These are phyloP conservation scores for Harpegnathos saltator DNA, from an alignment of 1,140 invertebrate species.

Conservation along the genomic window DNA sequence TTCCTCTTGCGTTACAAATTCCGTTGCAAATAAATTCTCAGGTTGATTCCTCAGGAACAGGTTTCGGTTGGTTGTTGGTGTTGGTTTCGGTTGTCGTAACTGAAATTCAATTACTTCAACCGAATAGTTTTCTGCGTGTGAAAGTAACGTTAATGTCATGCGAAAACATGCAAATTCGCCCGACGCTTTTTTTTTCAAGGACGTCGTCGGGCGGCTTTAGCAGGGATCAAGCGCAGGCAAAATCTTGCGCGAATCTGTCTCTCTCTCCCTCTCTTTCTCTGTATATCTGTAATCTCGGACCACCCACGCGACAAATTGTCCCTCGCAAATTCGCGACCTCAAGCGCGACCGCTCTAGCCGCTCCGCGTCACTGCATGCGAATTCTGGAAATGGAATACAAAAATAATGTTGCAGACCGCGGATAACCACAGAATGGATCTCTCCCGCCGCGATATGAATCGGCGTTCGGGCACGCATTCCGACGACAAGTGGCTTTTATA, in stretches of 20 bases:
- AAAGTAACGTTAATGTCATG: not conserved
- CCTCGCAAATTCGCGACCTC: constrained; percentile 6
- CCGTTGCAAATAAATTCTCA: too few species aligned
- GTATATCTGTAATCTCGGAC: not conserved
- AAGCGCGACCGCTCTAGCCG: not conserved
- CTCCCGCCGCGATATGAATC: constrained; percentile 31
- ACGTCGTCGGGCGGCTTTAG: not conserved
- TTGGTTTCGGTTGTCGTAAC: too few species aligned
- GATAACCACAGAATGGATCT: constrained; percentile 34
- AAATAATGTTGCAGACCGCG: constrained; percentile 30
- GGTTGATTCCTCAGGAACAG: too few species aligned
- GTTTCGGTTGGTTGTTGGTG: too few species aligned
- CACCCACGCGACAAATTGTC: constrained; percentile 11
- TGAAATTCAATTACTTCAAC: too few species aligned
- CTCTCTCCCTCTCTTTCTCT: too few species aligned
- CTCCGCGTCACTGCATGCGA: constrained; percentile 13
- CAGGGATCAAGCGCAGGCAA: not conserved
- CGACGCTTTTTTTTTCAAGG: not conserved
- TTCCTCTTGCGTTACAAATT: too few species aligned
- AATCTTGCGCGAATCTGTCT: constrained; percentile 7
- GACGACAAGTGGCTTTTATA: constrained; percentile 53
- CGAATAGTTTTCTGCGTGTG: too few species aligned
- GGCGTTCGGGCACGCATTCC: constrained; percentile 28
- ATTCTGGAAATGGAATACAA: constrained; percentile 19
- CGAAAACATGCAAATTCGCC: not conserved